These are phyloP conservation scores for Acipenser ruthenus DNA, from an alignment of 2,797 vertebrate species.

Conservation along the genomic window DNA sequence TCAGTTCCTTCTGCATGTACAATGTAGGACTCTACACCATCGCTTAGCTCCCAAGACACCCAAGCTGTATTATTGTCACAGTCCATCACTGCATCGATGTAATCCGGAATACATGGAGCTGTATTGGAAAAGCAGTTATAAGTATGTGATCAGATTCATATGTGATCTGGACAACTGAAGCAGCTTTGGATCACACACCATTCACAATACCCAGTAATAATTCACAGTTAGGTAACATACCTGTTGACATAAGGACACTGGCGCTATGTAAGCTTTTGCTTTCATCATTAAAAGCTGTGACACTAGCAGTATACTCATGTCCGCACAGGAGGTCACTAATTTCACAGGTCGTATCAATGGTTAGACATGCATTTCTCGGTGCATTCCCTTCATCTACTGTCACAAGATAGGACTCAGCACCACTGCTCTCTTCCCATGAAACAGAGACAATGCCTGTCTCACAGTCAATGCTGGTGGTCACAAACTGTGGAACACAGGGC, in stretches of 20 bases:
- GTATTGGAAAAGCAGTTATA: not conserved
- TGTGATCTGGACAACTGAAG: not conserved
- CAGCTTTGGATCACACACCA: not conserved
- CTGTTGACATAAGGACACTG: slow-evolving; percentile 42
- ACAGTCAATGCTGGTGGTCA: slow-evolving; percentile 37
- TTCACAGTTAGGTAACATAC: slow-evolving; percentile 31
- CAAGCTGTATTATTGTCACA: slow-evolving; percentile 42
- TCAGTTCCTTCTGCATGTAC: slow-evolving; percentile 32
- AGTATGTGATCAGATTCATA: not conserved
- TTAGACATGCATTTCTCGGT: slow-evolving; percentile 44
- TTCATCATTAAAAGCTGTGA: slow-evolving; percentile 39
- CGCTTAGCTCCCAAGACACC: slow-evolving; percentile 42
- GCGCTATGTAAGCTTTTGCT: slow-evolving; percentile 45
- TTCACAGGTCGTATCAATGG: slow-evolving; percentile 39
- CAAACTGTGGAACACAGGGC: slow-evolving; percentile 56
- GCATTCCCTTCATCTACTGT: slow-evolving; percentile 41
- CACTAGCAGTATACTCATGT: slow-evolving; percentile 39
- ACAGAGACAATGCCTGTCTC: slow-evolving; percentile 27
- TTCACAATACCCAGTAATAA: not conserved
- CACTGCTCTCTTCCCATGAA: slow-evolving; percentile 55
- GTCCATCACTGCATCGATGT: slow-evolving; percentile 30
- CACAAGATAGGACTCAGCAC: slow-evolving; percentile 43
- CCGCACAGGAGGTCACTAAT: slow-evolving; percentile 53
- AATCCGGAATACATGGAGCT: slow-evolving; percentile 49
- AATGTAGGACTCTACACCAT: slow-evolving; percentile 39